A percentile compares a stretch with the other conserved stretches of the same genome.
Conservation (phyloP, 2,888 invertebrate species). For the Magallana nippona region DNA sequence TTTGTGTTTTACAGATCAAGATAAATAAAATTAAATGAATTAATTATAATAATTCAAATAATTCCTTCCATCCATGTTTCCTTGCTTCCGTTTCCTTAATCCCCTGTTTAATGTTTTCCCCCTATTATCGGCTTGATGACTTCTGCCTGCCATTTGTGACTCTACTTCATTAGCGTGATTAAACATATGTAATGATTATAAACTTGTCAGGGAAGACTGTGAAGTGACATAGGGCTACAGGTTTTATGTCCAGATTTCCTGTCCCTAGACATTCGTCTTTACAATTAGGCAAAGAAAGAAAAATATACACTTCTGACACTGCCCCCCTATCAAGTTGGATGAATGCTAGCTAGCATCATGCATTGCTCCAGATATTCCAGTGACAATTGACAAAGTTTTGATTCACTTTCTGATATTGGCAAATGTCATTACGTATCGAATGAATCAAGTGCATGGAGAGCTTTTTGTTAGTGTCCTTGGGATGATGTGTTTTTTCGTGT, state of each 20-base stretch:
- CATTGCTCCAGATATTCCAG: neutral
- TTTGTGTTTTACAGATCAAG: too few species aligned
- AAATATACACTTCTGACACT: conserved; percentile 6
- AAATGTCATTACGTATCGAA: neutral
- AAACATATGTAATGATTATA: conserved; percentile 17
- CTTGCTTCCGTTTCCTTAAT: too few species aligned
- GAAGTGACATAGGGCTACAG: neutral
- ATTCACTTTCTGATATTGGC: neutral
- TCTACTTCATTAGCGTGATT: neutral
- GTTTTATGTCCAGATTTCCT: conserved; percentile 29
- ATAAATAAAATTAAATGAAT: too few species aligned
- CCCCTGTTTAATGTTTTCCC: too few species aligned
- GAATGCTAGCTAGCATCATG: neutral
- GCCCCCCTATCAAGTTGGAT: neutral
- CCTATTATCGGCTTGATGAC: too few species aligned
- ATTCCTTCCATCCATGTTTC: too few species aligned
- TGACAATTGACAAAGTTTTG: conserved; percentile 14
- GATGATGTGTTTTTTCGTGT: neutral
- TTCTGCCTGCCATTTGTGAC: neutral
- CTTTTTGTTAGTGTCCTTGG: neutral
- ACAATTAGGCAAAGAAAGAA: neutral
- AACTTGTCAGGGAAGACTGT: conserved; percentile 1
- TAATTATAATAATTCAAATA: too few species aligned
- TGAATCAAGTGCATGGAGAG: neutral
- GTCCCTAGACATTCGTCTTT: neutral